Percentiles rank a stretch among this genome's conserved stretches.
These are phyloP conservation scores for Acrobasis suavella DNA, from an alignment of 2,888 invertebrate species.

Conservation along the genomic window DNA sequence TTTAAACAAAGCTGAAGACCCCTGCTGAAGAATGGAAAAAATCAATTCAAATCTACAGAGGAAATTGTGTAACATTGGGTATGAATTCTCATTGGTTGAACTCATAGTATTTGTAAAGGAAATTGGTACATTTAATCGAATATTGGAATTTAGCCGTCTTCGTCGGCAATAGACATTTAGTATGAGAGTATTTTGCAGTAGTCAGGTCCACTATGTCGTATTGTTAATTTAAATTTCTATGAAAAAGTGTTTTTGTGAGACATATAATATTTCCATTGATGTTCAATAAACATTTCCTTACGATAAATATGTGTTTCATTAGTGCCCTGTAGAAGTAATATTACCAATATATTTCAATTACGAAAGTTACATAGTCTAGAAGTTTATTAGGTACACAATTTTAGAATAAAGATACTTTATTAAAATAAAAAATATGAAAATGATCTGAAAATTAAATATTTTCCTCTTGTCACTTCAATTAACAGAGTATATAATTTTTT, in stretches of 20 bases:
- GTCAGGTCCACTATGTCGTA: slow-evolving; percentile 41
- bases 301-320: slow-evolving; percentile 29
- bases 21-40: slow-evolving; percentile 6
- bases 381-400: too few relatives aligned
- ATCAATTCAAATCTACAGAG: slow-evolving; percentile 17
- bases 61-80: slow-evolving; percentile 15
- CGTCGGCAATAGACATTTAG: slow-evolving; percentile 39
- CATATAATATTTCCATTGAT: slow-evolving; percentile 60
- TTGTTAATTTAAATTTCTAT: slow-evolving; percentile 48
- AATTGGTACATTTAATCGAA: slow-evolving; percentile 31
- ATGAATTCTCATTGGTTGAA: slow-evolving; percentile 11
- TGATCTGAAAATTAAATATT: too few relatives aligned
- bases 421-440: too few relatives aligned
- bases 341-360: background rate
- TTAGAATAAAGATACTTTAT: too few relatives aligned
- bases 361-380: too few relatives aligned
- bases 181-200: slow-evolving; percentile 49
- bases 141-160: slow-evolving; percentile 33
- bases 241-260: slow-evolving; percentile 40
- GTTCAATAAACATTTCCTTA: slow-evolving; percentile 70
- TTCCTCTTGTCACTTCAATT: too few relatives aligned
- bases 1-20: background rate
- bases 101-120: background rate
- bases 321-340: background rate
- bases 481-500: too few relatives aligned